These are phyloP conservation scores for Andricus curvator DNA, from an alignment of 2,888 invertebrate genomes.

Conservation along the genomic window DNA sequence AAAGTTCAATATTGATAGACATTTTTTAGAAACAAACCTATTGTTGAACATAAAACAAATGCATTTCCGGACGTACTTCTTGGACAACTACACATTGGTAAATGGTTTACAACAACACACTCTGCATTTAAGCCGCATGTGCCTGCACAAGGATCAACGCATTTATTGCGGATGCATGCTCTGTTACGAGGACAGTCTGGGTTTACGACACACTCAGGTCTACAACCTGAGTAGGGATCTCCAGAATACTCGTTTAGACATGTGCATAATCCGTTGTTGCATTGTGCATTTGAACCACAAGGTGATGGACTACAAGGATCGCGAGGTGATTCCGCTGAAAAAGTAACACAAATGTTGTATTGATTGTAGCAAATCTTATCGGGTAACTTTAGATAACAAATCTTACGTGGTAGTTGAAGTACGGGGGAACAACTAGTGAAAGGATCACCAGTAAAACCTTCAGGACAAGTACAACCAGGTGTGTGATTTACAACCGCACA, in stretches of 20 bases:
- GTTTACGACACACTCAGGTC: slow-evolving; percentile 82
- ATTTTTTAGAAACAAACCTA: slow-evolving; percentile 73
- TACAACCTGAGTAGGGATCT: slow-evolving; percentile 82
- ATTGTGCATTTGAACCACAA: slow-evolving; percentile 85
- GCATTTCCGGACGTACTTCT: slow-evolving; percentile 83
- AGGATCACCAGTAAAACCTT: slow-evolving; percentile 86
- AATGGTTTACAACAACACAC: slow-evolving; percentile 88
- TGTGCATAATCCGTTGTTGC: slow-evolving; percentile 83
- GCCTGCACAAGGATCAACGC: slow-evolving; percentile 88
- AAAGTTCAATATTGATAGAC: background rate
- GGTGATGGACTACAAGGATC: slow-evolving; percentile 80
- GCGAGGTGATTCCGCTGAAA: slow-evolving; percentile 62
- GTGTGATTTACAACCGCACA: slow-evolving; percentile 83
- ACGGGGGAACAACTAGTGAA: slow-evolving; percentile 80
- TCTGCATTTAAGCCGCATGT: slow-evolving; percentile 86
- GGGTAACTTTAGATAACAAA: background rate
- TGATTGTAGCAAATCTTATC: background rate
- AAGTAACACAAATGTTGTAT: background rate
- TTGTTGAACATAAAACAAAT: slow-evolving; percentile 68
- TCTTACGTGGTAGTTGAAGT: slow-evolving; percentile 31
- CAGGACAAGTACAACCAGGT: slow-evolving; percentile 80
- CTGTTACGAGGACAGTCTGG: slow-evolving; percentile 86
- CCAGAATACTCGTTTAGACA: slow-evolving; percentile 85
- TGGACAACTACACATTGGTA: slow-evolving; percentile 89
- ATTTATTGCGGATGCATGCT: slow-evolving; percentile 88